Conservation (phyloP, 2,113 vertebrate genomes). For the Cinclus mexicanus region DNA sequence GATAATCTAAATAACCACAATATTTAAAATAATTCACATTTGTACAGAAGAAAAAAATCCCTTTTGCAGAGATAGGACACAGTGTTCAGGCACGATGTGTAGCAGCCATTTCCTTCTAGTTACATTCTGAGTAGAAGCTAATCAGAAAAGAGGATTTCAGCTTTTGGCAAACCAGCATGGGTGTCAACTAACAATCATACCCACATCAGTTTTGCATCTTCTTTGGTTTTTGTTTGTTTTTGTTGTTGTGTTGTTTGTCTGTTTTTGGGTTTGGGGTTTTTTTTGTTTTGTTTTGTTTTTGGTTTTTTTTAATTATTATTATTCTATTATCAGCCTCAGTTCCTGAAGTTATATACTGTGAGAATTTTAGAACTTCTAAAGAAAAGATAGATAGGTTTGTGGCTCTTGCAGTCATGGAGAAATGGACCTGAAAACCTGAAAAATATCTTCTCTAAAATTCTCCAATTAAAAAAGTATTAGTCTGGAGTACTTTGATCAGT, state of each 20-base stretch:
- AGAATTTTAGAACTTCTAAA: background rate
- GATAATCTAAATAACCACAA: background rate
- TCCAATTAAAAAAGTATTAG: background rate
- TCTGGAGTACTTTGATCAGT: background rate
- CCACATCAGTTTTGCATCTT: background rate
- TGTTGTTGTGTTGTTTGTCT: too few species aligned
- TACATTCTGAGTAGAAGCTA: background rate
- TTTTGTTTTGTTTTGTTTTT: too few species aligned
- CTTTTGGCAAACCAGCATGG: background rate
- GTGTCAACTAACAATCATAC: background rate
- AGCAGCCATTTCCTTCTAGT: background rate
- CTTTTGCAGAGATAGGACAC: background rate
- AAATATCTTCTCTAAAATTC: background rate
- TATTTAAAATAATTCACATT: background rate
- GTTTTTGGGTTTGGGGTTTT: too few species aligned
- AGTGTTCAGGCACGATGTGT: background rate
- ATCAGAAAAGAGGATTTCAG: background rate
- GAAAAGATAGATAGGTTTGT: background rate
- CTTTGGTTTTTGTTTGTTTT: too few species aligned
- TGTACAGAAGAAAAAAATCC: background rate
- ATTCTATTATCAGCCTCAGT: background rate
- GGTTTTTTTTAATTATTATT: too few species aligned
- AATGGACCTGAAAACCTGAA: background rate
- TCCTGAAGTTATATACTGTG: background rate
- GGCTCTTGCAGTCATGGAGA: background rate